These are phyloP conservation scores for Eilema depressum DNA, from an alignment of 2,888 invertebrate genomes.

Conservation along the genomic window DNA sequence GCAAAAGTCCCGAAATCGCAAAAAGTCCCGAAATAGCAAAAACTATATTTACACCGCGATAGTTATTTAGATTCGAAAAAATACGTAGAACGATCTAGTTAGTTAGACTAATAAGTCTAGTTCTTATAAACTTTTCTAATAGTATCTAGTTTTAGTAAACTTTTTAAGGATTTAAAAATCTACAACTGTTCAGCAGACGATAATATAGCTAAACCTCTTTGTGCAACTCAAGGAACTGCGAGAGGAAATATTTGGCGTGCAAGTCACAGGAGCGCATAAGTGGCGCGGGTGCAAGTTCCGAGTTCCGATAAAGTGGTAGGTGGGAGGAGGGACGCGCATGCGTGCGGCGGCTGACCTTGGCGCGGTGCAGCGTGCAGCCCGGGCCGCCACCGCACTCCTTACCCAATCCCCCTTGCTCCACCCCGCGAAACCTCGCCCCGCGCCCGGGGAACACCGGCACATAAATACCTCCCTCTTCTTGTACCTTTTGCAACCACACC, in stretches of 20 bases:
- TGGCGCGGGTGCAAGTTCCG: conserved; percentile 68
- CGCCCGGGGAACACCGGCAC: conserved; percentile 63
- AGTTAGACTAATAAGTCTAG: too few species aligned
- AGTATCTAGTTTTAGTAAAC: background rate
- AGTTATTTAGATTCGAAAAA: background rate
- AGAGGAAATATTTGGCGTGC: conserved; percentile 64
- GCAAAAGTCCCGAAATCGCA: too few species aligned
- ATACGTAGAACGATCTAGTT: background rate
- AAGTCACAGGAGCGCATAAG: conserved; percentile 72
- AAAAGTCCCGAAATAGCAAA: too few species aligned
- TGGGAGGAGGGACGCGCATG: conserved; percentile 73
- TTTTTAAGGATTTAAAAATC: background rate
- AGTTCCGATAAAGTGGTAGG: conserved; percentile 52
- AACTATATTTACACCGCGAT: too few species aligned
- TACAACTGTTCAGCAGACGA: background rate
- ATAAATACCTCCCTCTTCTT: conserved; percentile 65
- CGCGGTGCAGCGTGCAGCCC: conserved; percentile 84
- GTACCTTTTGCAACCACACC: conserved; percentile 73
- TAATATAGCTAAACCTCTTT: conserved; percentile 7
- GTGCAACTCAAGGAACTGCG: conserved; percentile 26
- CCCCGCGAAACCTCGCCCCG: conserved; percentile 48
- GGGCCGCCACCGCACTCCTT: conserved; percentile 53
- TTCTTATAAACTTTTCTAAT: too few species aligned
- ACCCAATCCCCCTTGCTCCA: conserved; percentile 40
- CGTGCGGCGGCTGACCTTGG: conserved; percentile 84